Percentiles rank a stretch among this genome's conserved stretches.
phyloP scores from a whole-genome alignment of 2,113 vertebrate genomes.

The Oreocharis arfaki region DNA sequence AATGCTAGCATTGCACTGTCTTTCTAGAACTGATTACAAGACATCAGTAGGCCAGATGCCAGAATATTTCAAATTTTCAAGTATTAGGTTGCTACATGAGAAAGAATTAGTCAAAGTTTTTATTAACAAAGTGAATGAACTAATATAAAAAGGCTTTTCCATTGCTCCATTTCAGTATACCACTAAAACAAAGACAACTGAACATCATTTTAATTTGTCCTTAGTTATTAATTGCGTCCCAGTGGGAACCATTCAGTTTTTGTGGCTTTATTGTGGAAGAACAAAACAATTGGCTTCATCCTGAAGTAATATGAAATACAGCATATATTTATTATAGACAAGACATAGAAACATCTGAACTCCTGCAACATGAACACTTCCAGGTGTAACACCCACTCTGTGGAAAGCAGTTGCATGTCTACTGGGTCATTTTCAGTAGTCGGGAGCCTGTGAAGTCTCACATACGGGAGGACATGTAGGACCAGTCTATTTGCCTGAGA shows the following conservation, averaged over 20 bases:
- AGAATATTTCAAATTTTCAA: neutral
- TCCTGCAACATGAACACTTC: neutral
- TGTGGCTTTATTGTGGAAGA: neutral
- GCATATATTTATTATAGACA: neutral
- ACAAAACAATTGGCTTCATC: neutral
- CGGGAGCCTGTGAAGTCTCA: neutral
- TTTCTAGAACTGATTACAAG: neutral
- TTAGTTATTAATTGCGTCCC: neutral
- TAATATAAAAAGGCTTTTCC: neutral
- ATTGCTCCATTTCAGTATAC: neutral
- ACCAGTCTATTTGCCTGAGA: neutral
- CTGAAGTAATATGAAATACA: neutral
- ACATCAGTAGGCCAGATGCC: neutral
- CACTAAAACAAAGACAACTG: neutral
- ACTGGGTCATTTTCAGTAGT: neutral
- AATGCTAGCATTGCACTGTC: neutral
- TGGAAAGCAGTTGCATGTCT: neutral
- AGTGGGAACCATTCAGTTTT: neutral
- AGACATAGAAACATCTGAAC: neutral
- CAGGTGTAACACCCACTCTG: neutral
- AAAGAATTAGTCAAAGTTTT: neutral
- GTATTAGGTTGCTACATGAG: neutral
- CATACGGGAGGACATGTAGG: accelerated
- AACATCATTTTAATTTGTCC: neutral
- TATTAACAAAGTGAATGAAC: neutral